A percentile compares a stretch with the other conserved stretches of the same genome.
These are phyloP conservation scores for Drosophila neonasuta DNA, from an alignment of 2,888 invertebrate species.

Conservation along the genomic window DNA sequence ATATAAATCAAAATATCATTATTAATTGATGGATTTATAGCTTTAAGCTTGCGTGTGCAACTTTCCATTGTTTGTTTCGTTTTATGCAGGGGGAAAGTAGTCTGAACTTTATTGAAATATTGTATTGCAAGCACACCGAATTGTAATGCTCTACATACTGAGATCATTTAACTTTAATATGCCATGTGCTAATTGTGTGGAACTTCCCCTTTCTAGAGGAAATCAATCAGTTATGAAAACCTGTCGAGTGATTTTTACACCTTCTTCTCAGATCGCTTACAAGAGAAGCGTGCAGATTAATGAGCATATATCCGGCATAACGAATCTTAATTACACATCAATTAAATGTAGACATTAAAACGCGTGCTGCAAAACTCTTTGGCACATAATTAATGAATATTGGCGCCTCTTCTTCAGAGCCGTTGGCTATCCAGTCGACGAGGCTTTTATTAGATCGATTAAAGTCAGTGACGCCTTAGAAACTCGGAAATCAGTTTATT, in stretches of 20 bases:
- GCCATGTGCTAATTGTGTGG: conserved; percentile 28
- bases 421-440: conserved; percentile 20
- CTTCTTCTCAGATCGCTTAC: conserved; percentile 34
- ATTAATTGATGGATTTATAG: conserved; percentile 8
- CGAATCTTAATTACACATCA: conserved; percentile 69
- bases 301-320: conserved; percentile 67
- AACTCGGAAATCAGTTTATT: conserved; percentile 50
- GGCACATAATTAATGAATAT: conserved; percentile 64
- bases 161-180: background rate
- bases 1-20: conserved; percentile 16
- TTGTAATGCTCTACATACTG: conserved; percentile 10
- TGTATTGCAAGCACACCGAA: background rate
- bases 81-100: conserved; percentile 20
- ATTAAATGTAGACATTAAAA: conserved; percentile 40
- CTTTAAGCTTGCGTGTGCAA: conserved; percentile 12
- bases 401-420: conserved; percentile 16
- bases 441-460: conserved; percentile 31
- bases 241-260: conserved; percentile 29
- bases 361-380: conserved; percentile 56
- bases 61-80: conserved; percentile 6
- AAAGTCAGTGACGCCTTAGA: conserved; percentile 34
- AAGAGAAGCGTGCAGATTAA: conserved; percentile 54
- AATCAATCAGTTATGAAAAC: conserved; percentile 57
- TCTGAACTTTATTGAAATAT: background rate
- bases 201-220: conserved; percentile 30